Evolutionary conservation across 2,797 vertebrate species (phyloP), one percentile per base, ranked within the genome.

Genomic region (Rhinoraja longicauda): DNA sequence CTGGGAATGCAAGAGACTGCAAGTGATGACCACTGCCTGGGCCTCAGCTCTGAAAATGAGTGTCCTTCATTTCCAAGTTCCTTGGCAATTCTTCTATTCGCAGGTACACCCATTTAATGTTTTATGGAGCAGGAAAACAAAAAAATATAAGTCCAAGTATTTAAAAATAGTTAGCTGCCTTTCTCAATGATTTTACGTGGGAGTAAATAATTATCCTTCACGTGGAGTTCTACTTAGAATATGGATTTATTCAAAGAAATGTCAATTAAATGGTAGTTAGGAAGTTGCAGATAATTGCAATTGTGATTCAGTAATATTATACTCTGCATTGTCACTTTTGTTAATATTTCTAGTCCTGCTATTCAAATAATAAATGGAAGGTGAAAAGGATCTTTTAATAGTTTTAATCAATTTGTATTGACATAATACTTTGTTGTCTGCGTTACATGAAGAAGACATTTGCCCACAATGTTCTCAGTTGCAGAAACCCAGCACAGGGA

Each of bases 241-340:
- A 88, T 88, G 32, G 84, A 88, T 32, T 62, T 88, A 32, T 67
- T 88, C 84, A 88, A 62, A 59, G 4, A 62, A n/a, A 64, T 64
- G 62, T 32, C 84, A 88, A 21, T 64, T 88, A 88, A 88, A 64
- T 21, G 32, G n/a, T 26, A 67, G 59, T 67, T 88, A 88, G 84
- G 57, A 64, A 64, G 6, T n/a, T 88, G 19, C 29, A 67, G 6
- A n/a, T 64, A 88, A 88, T 88, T 64, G 62, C 64, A 88, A 64
- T 64, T n/a, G 62, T 4, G 53, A 19, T 19, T 64, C 59, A 62
- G 10, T 64, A 64, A 64, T 88, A 88, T 64, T 88, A 88, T 88
- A 19, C 36, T 36, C 59, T 64, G n/a, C 62, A 88, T 36, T 67
- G 59, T 32, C n/a, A 21, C 57, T 64, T 36, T 32, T 17, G 59